Conservation (phyloP, 2,888 invertebrate genomes). For the Hipparchia semele region DNA sequence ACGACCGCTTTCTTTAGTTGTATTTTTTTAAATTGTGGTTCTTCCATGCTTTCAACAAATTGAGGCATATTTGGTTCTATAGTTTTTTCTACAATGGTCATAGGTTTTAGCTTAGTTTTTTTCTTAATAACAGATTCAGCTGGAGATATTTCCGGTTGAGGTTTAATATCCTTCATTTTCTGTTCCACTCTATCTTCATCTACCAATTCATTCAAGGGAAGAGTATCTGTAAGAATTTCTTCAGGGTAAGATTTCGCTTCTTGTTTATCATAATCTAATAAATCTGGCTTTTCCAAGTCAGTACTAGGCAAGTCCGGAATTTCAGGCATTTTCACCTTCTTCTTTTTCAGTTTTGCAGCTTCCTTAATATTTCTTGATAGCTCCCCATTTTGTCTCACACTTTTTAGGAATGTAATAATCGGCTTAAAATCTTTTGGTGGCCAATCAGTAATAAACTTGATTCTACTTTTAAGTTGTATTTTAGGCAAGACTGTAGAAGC, state of each 20-base stretch:
- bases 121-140: slow-evolving; percentile 11
- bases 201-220: neutral
- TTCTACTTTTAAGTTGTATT: slow-evolving; percentile 87
- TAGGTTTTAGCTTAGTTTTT: slow-evolving; percentile 72
- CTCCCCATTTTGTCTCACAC: slow-evolving; percentile 84
- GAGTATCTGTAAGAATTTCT: slow-evolving; percentile 23
- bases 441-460: slow-evolving; percentile 84
- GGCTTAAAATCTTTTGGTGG: slow-evolving; percentile 83
- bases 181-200: slow-evolving; percentile 2
- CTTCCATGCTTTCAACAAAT: slow-evolving; percentile 66
- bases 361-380: slow-evolving; percentile 88
- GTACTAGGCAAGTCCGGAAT: slow-evolving; percentile 75
- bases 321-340: slow-evolving; percentile 77
- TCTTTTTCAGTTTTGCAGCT: slow-evolving; percentile 84
- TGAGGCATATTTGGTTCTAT: slow-evolving; percentile 85
- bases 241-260: slow-evolving; percentile 44
- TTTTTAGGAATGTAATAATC: slow-evolving; percentile 78
- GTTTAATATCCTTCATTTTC: neutral
- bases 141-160: neutral
- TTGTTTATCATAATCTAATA: slow-evolving; percentile 54
- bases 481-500: slow-evolving; percentile 81
- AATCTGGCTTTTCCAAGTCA: slow-evolving; percentile 79
- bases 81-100: slow-evolving; percentile 85
- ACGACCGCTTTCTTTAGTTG: slow-evolving; percentile 86
- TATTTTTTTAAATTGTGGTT: slow-evolving; percentile 86